phyloP scores from a whole-genome alignment of 2,888 invertebrate species.

The Synergus japonicus region DNA sequence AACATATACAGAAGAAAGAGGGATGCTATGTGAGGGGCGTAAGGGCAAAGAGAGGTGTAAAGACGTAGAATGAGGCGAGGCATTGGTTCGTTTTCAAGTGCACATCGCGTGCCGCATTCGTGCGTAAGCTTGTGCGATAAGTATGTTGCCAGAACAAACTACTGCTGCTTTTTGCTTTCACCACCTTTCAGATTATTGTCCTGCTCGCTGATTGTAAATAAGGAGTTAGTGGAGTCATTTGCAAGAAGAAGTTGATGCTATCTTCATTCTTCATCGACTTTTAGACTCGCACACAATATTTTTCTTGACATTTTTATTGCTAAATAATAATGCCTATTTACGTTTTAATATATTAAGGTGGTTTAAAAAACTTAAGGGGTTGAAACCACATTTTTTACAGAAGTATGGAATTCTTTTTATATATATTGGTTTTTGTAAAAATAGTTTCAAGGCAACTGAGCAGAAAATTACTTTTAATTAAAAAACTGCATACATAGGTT shows the following conservation, averaged over 20 bases:
- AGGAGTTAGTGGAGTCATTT: not conserved
- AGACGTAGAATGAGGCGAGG: conserved; percentile 18
- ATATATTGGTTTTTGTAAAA: too few relatives aligned
- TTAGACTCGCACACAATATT: not conserved
- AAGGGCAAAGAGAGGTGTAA: not conserved
- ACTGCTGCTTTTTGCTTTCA: conserved; percentile 19
- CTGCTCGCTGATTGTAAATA: not conserved
- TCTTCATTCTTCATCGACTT: not conserved
- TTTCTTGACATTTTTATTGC: too few relatives aligned
- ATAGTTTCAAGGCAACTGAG: too few relatives aligned
- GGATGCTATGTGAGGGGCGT: not conserved
- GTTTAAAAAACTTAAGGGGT: too few relatives aligned
- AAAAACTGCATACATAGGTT: too few relatives aligned
- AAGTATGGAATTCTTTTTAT: too few relatives aligned
- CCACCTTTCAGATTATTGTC: conserved; percentile 26
- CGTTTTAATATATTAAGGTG: too few relatives aligned
- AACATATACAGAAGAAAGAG: conserved; percentile 16
- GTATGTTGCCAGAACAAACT: conserved; percentile 15
- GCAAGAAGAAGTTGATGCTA: not conserved
- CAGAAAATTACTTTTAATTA: too few relatives aligned
- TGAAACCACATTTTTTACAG: too few relatives aligned
- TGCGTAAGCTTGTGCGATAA: conserved; percentile 35
- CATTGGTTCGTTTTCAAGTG: conserved; percentile 37
- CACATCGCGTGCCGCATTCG: conserved; percentile 39
- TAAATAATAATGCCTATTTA: too few relatives aligned